phyloP scores from a whole-genome alignment of 2,888 invertebrate species.

The Parascotia fuliginaria region DNA sequence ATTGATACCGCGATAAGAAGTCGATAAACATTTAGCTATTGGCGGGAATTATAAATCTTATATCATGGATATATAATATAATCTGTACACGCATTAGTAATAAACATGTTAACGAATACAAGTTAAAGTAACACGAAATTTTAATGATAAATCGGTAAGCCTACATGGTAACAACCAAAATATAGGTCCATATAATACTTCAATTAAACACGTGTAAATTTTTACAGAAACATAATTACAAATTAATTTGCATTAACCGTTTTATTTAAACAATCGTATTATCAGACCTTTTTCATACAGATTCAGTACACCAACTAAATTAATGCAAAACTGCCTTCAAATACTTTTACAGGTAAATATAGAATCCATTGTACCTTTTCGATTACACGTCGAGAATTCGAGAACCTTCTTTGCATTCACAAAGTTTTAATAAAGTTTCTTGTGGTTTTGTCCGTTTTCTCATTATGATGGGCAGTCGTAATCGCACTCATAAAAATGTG shows the following conservation, averaged over 20 bases:
- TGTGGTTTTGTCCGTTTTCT: constrained; percentile 30
- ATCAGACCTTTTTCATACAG: constrained; percentile 20
- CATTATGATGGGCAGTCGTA: constrained; percentile 26
- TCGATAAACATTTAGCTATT: constrained; percentile 17
- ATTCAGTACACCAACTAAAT: constrained; percentile 19
- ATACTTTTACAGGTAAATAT: constrained; percentile 37
- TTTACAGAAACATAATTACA: constrained; percentile 33
- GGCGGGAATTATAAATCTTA: constrained; percentile 2
- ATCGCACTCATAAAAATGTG: constrained; percentile 43
- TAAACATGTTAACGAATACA: no score
- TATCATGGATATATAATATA: neutral
- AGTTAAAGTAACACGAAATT: neutral
- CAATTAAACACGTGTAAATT: constrained; percentile 9
- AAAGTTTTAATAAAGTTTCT: constrained; percentile 29
- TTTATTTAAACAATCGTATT: constrained; percentile 34
- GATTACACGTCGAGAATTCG: constrained; percentile 8
- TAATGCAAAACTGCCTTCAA: constrained; percentile 26
- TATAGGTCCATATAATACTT: constrained; percentile 1
- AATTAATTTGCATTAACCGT: constrained; percentile 29
- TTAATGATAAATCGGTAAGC: neutral
- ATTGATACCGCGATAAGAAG: constrained; percentile 32
- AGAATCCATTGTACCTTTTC: constrained; percentile 21
- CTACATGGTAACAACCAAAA: neutral
- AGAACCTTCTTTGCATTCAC: constrained; percentile 14
- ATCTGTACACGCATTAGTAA: no score